A percentile compares a stretch with the other conserved stretches of the same genome.
These are phyloP conservation scores for Seira ritae DNA, from an alignment of 2,888 invertebrate genomes.

Conservation along the genomic window DNA sequence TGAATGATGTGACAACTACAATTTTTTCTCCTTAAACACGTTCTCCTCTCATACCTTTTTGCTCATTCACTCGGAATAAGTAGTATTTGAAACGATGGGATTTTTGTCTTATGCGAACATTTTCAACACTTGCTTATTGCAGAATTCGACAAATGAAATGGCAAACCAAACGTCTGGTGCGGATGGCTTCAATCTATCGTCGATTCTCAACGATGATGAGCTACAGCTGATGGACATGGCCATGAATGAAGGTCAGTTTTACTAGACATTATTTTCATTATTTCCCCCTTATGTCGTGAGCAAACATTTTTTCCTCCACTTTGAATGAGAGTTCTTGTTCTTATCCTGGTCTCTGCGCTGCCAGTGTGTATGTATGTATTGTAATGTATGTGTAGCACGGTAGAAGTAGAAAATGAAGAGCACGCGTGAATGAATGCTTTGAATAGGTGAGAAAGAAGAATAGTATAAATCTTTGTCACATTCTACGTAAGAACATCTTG, in stretches of 20 bases:
- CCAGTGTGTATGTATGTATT: conserved; percentile 11
- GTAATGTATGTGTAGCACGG: conserved; percentile 5
- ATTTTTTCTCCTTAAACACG: conserved; percentile 18
- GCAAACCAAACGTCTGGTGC: conserved; percentile 80
- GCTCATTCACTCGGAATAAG: not conserved
- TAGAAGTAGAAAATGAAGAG: conserved; percentile 23
- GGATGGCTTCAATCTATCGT: conserved; percentile 88
- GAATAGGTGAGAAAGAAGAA: conserved; percentile 32
- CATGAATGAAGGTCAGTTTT: conserved; percentile 86
- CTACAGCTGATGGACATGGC: conserved; percentile 95
- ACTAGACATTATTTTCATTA: conserved; percentile 35
- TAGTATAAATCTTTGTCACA: conserved; percentile 52
- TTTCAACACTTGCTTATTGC: conserved; percentile 36
- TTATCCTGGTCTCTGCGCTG: conserved; percentile 2
- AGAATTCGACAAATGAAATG: conserved; percentile 82
- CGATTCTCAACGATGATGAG: conserved; percentile 91
- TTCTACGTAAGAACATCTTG: not conserved
- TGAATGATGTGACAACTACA: conserved; percentile 11
- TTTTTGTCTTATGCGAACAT: no score
- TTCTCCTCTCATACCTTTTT: not conserved
- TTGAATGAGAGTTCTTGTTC: conserved; percentile 14
- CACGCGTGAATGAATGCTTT: conserved; percentile 48
- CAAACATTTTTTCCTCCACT: conserved; percentile 4
- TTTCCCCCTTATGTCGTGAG: conserved; percentile 52
- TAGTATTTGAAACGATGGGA: no score